phyloP scores from a whole-genome alignment of 2,888 invertebrate genomes.

The Lasius fuliginosus region DNA sequence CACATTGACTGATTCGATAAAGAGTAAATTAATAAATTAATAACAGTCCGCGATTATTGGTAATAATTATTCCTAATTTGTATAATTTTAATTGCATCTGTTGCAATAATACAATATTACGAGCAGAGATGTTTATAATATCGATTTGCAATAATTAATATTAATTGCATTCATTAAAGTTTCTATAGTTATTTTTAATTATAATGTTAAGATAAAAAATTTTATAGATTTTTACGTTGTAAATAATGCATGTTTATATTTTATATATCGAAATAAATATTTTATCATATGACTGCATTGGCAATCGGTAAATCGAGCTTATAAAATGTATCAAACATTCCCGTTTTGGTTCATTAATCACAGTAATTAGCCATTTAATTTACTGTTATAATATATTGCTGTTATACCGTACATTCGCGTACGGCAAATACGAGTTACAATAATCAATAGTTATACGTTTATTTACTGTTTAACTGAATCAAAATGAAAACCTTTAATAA shows the following conservation, averaged over 20 bases:
- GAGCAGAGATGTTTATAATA: not conserved
- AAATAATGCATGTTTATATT: conserved; percentile 2
- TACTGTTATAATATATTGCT: not conserved
- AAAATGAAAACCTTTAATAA: conserved; percentile 14
- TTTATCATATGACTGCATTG: not conserved
- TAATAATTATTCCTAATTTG: not conserved
- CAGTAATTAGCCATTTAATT: conserved; percentile 15
- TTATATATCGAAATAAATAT: not conserved
- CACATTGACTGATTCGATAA: not conserved
- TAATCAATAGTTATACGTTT: not conserved
- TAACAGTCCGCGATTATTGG: not conserved
- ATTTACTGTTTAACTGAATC: not conserved
- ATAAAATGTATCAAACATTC: conserved; percentile 1
- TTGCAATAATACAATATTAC: conserved; percentile 1
- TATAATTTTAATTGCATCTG: not conserved
- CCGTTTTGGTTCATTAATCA: conserved; percentile 15
- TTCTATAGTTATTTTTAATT: not conserved
- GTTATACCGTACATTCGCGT: not conserved
- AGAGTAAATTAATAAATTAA: conserved; percentile 14
- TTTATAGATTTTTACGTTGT: not conserved
- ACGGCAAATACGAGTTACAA: not conserved
- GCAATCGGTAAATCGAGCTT: not conserved
- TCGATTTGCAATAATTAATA: conserved; percentile 9
- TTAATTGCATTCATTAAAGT: conserved; percentile 13
- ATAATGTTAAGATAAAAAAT: not conserved